Evolutionary conservation across 92 coral and sea anemone species (phyloP), one percentile per base, ranked within the genome.

Genomic region (Palythoa grandiflora): DNA sequence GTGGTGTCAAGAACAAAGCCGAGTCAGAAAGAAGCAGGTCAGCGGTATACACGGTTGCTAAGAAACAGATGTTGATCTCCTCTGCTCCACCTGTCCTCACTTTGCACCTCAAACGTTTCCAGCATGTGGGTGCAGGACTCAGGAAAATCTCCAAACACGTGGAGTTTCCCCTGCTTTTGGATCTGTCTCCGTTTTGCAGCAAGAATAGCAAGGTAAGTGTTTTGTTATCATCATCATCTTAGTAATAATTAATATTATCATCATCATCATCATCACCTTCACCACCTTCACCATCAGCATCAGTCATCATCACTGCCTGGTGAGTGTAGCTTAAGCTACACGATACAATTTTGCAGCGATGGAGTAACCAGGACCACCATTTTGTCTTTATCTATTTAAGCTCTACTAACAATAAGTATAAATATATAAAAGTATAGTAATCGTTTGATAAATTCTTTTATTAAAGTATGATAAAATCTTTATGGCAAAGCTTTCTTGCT

Each of bases 181-280:
- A 97, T 84, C 54, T 97, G 79, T 94, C 97, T 3, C 99, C 99
- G 20, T 97, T 97, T 83, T 97, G 99, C 73, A 94, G 95, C 75
- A 89, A 86, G 68, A 87, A 88, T 38, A 93, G 93, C 89, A 92
- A 71, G 98, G 99, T 97, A 68, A 51, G 89, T 36, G 75, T 10
- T 17, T 65, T 65, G 10, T 21, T 20, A 17, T 65, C 37, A 17
- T 19, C 71, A 17, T 17, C 71, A 3, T 65, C 71, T 5, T 3
- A 15, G 4, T 17, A 2, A 59, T 59, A 15, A 59, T 59, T 38
- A 65, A 2, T 7, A 65, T 21, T 4, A 65, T 65, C 38, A 15
- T 6, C 71, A n/a, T 21, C 71, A 65, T 21, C 36, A 2, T 20
- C 10, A 21, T 21, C 65, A 13, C 10, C 35, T n/a, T n/a, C 71